Conservation (phyloP, 2,888 invertebrate species). For the Platycheirus rosarum region DNA sequence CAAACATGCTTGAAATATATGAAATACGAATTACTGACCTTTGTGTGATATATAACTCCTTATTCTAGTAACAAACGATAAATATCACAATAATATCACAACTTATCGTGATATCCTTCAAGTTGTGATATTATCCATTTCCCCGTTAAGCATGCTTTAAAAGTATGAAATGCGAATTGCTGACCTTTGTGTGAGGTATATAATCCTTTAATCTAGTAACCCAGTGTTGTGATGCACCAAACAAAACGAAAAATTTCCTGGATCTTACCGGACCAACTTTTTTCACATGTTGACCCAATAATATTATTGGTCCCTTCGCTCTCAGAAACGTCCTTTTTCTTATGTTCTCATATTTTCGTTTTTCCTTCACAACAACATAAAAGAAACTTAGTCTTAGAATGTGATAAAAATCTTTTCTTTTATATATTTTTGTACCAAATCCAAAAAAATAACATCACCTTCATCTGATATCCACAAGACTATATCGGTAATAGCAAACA, state of each 20-base stretch:
- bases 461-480: conserved; percentile 30
- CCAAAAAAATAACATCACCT: conserved; percentile 9
- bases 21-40: too few relatives aligned
- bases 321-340: not conserved
- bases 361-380: conserved; percentile 14
- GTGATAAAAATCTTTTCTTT: conserved; percentile 42
- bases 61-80: too few relatives aligned
- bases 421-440: conserved; percentile 9
- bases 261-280: not conserved
- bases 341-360: not conserved
- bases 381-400: conserved; percentile 23
- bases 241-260: not conserved
- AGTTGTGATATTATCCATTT: too few relatives aligned
- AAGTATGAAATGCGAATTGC: too few relatives aligned
- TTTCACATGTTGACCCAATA: conserved; percentile 15
- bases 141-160: too few relatives aligned
- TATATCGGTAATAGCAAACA: conserved; percentile 32
- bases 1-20: too few relatives aligned
- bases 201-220: not conserved
- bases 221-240: not conserved
- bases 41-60: too few relatives aligned
- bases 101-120: too few relatives aligned
- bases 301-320: not conserved
- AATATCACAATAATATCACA: too few relatives aligned
- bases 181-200: too few relatives aligned